Evolutionary conservation across 2,797 vertebrate species (phyloP), one percentile per base, ranked within the genome.

Genomic region (Fistularia commersonii): DNA sequence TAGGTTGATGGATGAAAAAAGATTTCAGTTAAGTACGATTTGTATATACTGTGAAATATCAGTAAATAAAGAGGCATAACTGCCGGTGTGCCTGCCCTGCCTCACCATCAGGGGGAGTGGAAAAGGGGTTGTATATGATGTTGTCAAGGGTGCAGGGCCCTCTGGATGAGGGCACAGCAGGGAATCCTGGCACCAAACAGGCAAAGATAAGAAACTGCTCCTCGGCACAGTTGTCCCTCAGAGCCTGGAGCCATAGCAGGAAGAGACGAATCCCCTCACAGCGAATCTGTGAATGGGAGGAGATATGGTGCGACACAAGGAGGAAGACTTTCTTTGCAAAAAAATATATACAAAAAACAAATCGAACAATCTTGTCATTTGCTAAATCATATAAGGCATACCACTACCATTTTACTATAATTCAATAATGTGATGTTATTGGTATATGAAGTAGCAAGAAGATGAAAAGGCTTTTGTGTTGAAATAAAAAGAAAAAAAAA

Each of bases 181-280:
- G 97, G 72, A 99, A 99, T 55, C 97, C 97, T 32, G 97, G 97
- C 67, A 99, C 95, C 33, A 99, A 92, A 77, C 95, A 98, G 75
- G 96, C 97, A 56, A 97, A 99, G 69, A 94, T 93, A 74, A 98
- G 89, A 69, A 95, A 91, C 88, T 99, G 96, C 73, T 99, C 97
- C 81, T 98, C 97, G 0, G 90, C 89, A 71, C 92, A 98, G 87
- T 95, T 95, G 50, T 93, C 94, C 87, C 98, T 92, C 70, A 99
- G 91, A 5, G 95, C 95, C 76, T 99, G 97, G 48, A 99, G 90
- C 97, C 97, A 99, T 57, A 99, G 92, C 81, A 99, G 92, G 87
- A 95, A 99, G 54, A 99, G 91, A 38, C 96, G 92, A 74, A 99
- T 98, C 61, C 97, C 97, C 86, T 99, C 97, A 74, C 96, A 96